Evolutionary conservation across 2,888 invertebrate genomes (phyloP).

Genomic region (Chymomyza fuscimana): DNA sequence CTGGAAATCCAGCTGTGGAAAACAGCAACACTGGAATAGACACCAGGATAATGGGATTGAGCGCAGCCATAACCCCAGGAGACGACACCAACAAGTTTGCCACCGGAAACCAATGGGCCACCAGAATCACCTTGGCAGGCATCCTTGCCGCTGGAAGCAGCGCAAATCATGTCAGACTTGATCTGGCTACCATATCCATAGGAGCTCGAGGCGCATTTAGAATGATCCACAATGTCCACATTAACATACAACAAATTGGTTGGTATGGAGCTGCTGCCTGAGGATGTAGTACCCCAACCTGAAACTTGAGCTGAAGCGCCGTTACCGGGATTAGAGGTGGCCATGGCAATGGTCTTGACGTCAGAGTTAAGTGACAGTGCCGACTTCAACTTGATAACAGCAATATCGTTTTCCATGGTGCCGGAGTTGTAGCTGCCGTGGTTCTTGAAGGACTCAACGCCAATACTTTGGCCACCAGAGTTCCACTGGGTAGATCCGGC

Average conservation of each 20-base stretch:
- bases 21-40: slow-evolving; percentile 76
- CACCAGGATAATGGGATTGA: slow-evolving; percentile 76
- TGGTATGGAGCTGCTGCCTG: slow-evolving; percentile 39
- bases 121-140: slow-evolving; percentile 77
- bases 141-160: slow-evolving; percentile 65
- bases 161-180: slow-evolving; percentile 51
- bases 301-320: slow-evolving; percentile 72
- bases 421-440: slow-evolving; percentile 47
- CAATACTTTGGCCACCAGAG: slow-evolving; percentile 44
- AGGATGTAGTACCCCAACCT: slow-evolving; percentile 75
- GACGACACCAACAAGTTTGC: slow-evolving; percentile 69
- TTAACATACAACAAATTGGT: slow-evolving; percentile 45
- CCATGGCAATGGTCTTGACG: slow-evolving; percentile 60
- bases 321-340: slow-evolving; percentile 57
- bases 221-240: slow-evolving; percentile 42
- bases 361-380: slow-evolving; percentile 52
- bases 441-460: slow-evolving; percentile 34
- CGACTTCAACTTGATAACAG: slow-evolving; percentile 80
- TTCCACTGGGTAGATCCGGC: slow-evolving; percentile 81
- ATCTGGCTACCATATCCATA: slow-evolving; percentile 49
- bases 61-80: slow-evolving; percentile 80
- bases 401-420: slow-evolving; percentile 81
- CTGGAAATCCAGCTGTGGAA: slow-evolving; percentile 47
- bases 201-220: slow-evolving; percentile 21
- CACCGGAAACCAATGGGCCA: slow-evolving; percentile 57